Evolutionary conservation across 2,888 invertebrate species (phyloP).

Genomic region (Cremastinae sp.): DNA sequence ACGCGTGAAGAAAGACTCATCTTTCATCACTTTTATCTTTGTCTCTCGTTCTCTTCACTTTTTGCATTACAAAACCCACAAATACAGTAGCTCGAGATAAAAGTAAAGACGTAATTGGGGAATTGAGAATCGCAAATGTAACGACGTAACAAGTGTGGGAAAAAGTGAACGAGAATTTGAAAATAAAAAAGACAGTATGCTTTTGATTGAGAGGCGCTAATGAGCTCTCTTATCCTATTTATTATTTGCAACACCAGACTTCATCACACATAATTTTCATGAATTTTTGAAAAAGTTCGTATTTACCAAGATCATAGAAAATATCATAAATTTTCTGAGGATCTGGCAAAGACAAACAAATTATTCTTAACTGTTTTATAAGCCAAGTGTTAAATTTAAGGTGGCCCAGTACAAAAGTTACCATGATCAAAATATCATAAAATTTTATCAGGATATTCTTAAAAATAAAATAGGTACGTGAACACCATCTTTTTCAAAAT

Average conservation of each 20-base stretch:
- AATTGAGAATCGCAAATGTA: conserved; percentile 19
- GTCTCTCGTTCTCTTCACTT: conserved; percentile 1
- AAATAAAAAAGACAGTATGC: conserved; percentile 30
- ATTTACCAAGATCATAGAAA: conserved; percentile 1
- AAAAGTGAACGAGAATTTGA: conserved; percentile 24
- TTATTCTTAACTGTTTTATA: too few species aligned
- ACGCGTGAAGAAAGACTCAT: conserved; percentile 10
- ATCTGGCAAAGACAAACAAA: too few species aligned
- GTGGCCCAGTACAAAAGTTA: too few species aligned
- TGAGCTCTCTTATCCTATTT: conserved; percentile 53
- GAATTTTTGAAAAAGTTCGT: conserved; percentile 15
- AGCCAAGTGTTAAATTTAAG: too few species aligned
- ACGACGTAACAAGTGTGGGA: conserved; percentile 39
- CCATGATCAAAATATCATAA: too few species aligned
- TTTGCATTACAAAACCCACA: conserved; percentile 20
- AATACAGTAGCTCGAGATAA: not conserved
- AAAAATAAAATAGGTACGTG: too few species aligned
- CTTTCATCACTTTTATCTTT: conserved; percentile 25
- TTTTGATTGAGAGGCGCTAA: conserved; percentile 54
- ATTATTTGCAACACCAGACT: conserved; percentile 27
- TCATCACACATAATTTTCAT: conserved; percentile 21
- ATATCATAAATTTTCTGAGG: conserved; percentile 10
- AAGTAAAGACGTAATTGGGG: not conserved
- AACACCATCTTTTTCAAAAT: too few species aligned
- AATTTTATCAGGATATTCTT: too few species aligned